Conservation (phyloP, 2,113 vertebrate species). For the Setophaga coronata region DNA sequence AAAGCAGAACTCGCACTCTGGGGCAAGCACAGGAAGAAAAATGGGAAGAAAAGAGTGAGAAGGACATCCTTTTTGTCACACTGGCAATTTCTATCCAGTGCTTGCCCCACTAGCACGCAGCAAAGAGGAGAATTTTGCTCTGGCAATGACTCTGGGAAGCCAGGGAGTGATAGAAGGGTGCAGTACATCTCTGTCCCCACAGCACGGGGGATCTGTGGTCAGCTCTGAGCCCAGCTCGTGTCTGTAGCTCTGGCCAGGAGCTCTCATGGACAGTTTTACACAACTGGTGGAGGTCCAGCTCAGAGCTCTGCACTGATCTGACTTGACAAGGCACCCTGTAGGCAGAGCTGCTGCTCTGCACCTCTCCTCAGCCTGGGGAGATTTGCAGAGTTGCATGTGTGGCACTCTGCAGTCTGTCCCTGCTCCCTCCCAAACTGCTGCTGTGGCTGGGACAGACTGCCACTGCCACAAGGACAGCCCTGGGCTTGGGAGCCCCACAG, state of each 20-base stretch:
- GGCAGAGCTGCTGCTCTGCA: background rate
- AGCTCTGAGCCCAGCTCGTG: too few species aligned
- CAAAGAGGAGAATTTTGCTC: background rate
- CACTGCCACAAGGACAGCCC: background rate
- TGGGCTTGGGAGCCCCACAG: background rate
- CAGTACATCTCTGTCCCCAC: accelerated
- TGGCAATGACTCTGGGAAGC: background rate
- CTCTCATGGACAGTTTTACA: background rate
- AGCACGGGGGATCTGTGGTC: background rate
- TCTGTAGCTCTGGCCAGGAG: background rate
- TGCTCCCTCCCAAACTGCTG: background rate
- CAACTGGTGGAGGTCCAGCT: background rate
- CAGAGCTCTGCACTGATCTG: background rate
- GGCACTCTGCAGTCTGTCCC: background rate
- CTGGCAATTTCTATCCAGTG: background rate
- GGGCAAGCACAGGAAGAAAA: background rate
- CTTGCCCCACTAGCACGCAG: background rate
- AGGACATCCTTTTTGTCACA: background rate
- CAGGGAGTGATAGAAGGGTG: accelerated
- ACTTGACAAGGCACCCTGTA: background rate
- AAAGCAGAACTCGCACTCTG: background rate
- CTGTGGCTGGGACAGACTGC: background rate
- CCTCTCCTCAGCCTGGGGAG: background rate
- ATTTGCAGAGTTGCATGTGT: background rate
- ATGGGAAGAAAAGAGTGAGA: background rate